A percentile compares a stretch with the other conserved stretches of the same genome.
Conservation (phyloP, 1,140 invertebrate genomes). For the Megathymus violae region DNA sequence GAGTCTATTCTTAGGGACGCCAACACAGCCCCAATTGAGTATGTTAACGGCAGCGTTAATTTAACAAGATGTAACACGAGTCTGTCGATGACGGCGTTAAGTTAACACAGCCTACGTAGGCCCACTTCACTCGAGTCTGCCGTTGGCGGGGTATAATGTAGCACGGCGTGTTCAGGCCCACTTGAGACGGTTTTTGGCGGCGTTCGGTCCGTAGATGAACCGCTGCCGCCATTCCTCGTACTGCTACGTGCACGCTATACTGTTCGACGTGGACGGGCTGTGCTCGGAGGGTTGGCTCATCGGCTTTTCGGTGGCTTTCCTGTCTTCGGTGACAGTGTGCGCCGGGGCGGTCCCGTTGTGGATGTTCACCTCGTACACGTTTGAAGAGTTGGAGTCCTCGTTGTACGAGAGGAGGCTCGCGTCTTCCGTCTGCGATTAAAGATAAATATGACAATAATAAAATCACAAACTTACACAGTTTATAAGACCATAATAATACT, state of each 20-base stretch:
- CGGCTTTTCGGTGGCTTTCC: conserved; percentile 41
- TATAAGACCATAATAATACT: no score
- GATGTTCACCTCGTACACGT: conserved; percentile 67
- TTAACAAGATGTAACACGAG: no score
- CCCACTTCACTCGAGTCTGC: no score
- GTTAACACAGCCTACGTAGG: conserved; percentile 2
- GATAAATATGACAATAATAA: conserved; percentile 1
- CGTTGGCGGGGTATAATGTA: no score
- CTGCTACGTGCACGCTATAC: conserved; percentile 76
- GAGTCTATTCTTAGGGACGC: no score
- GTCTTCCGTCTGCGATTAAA: conserved; percentile 64
- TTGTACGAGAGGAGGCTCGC: conserved; percentile 75
- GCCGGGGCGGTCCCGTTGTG: conserved; percentile 48
- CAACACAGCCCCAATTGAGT: no score
- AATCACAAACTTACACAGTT: no score
- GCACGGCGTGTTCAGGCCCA: conserved; percentile 45
- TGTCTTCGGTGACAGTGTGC: conserved; percentile 37
- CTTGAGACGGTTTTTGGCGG: conserved; percentile 50
- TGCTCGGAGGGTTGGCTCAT: conserved; percentile 37
- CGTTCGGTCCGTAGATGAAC: conserved; percentile 71
- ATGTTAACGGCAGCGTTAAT: no score
- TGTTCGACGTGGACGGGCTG: conserved; percentile 55
- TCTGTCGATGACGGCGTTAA: no score
- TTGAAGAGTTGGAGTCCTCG: conserved; percentile 79
- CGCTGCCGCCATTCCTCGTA: conserved; percentile 71